Conservation (phyloP, 2,888 invertebrate species). For the Drosophila infuscata region DNA sequence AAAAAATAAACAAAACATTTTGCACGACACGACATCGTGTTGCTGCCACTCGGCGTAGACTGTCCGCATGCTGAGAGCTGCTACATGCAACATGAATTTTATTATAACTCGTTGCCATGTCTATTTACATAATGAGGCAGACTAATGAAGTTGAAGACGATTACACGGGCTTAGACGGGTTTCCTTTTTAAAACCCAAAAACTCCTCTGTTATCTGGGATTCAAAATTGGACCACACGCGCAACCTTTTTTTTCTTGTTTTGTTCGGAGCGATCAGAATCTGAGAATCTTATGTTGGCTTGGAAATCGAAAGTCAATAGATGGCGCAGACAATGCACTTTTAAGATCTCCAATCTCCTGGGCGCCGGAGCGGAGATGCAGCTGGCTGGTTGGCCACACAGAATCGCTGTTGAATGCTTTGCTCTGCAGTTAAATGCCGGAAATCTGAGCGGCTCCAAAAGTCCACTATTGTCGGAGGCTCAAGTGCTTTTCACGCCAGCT, state of each 20-base stretch:
- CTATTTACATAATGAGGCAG: conserved; percentile 44
- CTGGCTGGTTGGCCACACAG: conserved; percentile 28
- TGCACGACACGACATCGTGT: conserved; percentile 27
- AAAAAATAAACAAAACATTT: conserved; percentile 27
- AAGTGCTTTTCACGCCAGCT: conserved; percentile 73
- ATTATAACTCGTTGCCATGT: conserved; percentile 3
- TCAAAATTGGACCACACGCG: conserved; percentile 51
- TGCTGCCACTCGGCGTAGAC: conserved; percentile 18
- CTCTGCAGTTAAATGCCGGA: conserved; percentile 52
- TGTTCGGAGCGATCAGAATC: conserved; percentile 30
- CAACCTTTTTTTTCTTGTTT: conserved; percentile 8
- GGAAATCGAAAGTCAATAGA: conserved; percentile 44
- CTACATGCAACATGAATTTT: conserved; percentile 29
- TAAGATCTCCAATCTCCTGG: conserved; percentile 31
- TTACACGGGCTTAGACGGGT: conserved; percentile 26
- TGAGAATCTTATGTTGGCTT: background rate
- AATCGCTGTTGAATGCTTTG: conserved; percentile 48
- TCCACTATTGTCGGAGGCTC: conserved; percentile 58
- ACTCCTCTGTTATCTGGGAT: conserved; percentile 12
- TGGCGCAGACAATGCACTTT: conserved; percentile 17
- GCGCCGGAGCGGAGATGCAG: conserved; percentile 21
- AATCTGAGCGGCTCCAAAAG: conserved; percentile 56
- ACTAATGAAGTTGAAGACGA: conserved; percentile 37
- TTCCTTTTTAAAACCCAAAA: conserved; percentile 7
- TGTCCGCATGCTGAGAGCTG: conserved; percentile 6